These are phyloP conservation scores for Solea senegalensis DNA, from an alignment of 2,113 vertebrate genomes.

Conservation along the genomic window DNA sequence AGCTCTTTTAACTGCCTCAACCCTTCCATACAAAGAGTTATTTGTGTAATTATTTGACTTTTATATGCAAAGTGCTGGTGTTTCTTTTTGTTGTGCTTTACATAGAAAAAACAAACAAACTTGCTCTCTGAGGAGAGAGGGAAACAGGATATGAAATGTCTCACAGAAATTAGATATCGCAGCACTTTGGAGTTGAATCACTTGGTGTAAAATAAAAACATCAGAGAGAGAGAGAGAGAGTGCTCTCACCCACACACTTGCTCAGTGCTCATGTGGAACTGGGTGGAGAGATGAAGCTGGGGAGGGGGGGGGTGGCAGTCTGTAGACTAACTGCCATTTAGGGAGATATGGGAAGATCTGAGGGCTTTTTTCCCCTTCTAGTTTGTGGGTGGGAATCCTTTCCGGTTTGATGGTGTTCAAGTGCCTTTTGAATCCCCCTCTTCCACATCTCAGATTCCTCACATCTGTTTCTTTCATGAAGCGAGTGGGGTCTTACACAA, in stretches of 20 bases:
- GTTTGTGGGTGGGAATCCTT: slow-evolving; percentile 62
- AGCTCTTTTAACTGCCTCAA: slow-evolving; percentile 61
- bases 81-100: not conserved
- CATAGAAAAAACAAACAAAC: not conserved
- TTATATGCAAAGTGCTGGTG: not conserved
- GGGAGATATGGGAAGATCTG: slow-evolving; percentile 60
- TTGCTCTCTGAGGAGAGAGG: slow-evolving; percentile 20
- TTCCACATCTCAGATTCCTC: slow-evolving; percentile 46
- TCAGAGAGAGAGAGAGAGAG: slow-evolving; percentile 38
- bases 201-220: slow-evolving; percentile 40
- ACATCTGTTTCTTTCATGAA: slow-evolving; percentile 51
- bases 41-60: slow-evolving; percentile 28
- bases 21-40: slow-evolving; percentile 57
- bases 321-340: slow-evolving; percentile 67
- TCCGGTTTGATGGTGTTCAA: slow-evolving; percentile 73
- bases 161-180: slow-evolving; percentile 27
- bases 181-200: slow-evolving; percentile 59
- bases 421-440: slow-evolving; percentile 78
- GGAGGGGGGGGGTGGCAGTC: slow-evolving; percentile 23
- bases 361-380: slow-evolving; percentile 45
- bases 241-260: slow-evolving; percentile 25
- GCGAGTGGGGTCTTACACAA: slow-evolving; percentile 16
- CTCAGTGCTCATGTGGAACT: slow-evolving; percentile 27
- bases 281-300: slow-evolving; percentile 38
- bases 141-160: slow-evolving; percentile 17